Percentiles rank a stretch among this genome's conserved stretches.
Evolutionary conservation across 2,113 vertebrate genomes (phyloP).

Genomic region (Cololabis saira): DNA sequence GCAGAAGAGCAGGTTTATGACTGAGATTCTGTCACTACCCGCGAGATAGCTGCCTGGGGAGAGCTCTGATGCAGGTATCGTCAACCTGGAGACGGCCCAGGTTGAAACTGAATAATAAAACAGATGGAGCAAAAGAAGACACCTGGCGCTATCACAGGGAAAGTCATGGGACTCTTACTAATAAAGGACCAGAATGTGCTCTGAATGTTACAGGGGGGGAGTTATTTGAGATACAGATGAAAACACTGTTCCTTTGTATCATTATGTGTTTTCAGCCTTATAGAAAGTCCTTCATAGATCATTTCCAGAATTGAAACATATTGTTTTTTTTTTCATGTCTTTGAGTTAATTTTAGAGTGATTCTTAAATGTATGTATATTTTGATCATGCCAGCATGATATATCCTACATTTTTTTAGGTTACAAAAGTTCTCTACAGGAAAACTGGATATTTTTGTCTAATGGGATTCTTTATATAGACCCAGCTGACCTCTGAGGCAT

Average conservation of each 20-base stretch:
- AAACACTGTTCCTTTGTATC: slow-evolving; percentile 8
- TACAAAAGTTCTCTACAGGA: slow-evolving; percentile 4
- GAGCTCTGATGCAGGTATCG: slow-evolving; percentile 47
- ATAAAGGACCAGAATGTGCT: slow-evolving; percentile 39
- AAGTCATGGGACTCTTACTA: slow-evolving; percentile 60
- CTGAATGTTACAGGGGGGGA: slow-evolving; percentile 22
- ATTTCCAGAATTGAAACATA: no score
- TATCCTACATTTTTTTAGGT: background rate
- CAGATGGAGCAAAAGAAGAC: slow-evolving; percentile 67
- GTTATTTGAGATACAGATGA: slow-evolving; percentile 15
- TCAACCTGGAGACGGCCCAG: slow-evolving; percentile 45
- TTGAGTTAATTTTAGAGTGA: no score
- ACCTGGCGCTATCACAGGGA: slow-evolving; percentile 62
- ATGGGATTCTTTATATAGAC: slow-evolving; percentile 15
- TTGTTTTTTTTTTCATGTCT: no score
- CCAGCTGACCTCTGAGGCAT: slow-evolving; percentile 10
- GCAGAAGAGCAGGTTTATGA: slow-evolving; percentile 43
- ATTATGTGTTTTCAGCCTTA: no score
- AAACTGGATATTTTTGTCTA: slow-evolving; percentile 25
- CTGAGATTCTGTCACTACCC: slow-evolving; percentile 47
- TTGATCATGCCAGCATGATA: background rate
- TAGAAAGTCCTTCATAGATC: no score
- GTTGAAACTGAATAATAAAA: slow-evolving; percentile 73
- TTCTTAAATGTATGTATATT: no score
- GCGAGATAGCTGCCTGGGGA: slow-evolving; percentile 52